A percentile compares a stretch with the other conserved stretches of the same genome.
Evolutionary conservation across 2,113 vertebrate species (phyloP).

Genomic region (Archilochus colubris): DNA sequence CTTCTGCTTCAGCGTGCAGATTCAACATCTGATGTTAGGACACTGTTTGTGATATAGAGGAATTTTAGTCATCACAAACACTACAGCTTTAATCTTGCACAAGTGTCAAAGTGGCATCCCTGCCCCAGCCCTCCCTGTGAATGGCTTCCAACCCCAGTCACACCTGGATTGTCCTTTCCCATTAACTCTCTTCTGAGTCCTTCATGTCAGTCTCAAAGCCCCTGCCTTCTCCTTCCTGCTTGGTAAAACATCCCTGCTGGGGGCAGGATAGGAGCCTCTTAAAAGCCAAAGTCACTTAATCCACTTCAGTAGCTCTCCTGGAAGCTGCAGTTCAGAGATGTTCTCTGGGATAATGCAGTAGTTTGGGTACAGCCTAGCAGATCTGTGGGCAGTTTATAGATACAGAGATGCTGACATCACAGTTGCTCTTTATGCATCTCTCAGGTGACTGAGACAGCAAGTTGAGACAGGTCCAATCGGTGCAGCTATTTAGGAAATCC

Average conservation of each 20-base stretch:
- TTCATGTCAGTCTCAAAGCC: not conserved
- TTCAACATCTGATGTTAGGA: not conserved
- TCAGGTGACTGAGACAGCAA: not conserved
- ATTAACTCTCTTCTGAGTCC: not conserved
- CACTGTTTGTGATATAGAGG: not conserved
- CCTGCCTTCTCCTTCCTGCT: not conserved
- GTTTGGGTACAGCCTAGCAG: not conserved
- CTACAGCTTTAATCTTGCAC: not conserved
- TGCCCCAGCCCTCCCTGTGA: fast-evolving
- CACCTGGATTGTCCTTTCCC: not conserved
- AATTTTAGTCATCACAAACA: not conserved
- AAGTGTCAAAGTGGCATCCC: not conserved
- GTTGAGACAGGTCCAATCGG: fast-evolving
- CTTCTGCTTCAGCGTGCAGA: not conserved
- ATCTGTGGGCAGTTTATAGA: not conserved
- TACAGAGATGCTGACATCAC: not conserved
- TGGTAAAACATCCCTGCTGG: not conserved
- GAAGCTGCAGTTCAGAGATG: not conserved
- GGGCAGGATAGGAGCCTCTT: not conserved
- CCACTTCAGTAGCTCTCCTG: not conserved
- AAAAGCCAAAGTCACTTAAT: not conserved
- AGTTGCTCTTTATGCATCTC: not conserved
- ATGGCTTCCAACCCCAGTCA: fast-evolving
- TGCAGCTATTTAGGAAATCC: not conserved
- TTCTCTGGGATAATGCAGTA: not conserved